Evolutionary conservation across 2,888 invertebrate genomes (phyloP).

Genomic region (Chorisops tibialis): DNA sequence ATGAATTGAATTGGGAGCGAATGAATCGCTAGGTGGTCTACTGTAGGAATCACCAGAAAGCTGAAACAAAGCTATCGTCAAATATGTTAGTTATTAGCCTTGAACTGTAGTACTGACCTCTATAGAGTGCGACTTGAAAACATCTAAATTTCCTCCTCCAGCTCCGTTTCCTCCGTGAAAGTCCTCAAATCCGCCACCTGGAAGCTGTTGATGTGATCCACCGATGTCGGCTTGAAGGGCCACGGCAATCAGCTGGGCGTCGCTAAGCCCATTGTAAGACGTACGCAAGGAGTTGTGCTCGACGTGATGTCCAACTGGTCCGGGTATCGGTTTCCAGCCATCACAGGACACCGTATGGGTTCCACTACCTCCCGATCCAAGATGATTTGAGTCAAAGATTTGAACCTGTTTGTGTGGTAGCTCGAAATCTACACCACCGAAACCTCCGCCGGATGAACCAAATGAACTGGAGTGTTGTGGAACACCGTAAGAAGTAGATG

Average conservation of each 20-base stretch:
- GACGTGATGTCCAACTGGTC: slow-evolving; percentile 51
- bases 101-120: slow-evolving; percentile 36
- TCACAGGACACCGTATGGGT: slow-evolving; percentile 59
- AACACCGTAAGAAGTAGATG: slow-evolving; percentile 26
- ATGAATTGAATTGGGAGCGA: slow-evolving; percentile 46
- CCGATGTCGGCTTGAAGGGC: slow-evolving; percentile 43
- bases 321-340: slow-evolving; percentile 83
- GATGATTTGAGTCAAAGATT: slow-evolving; percentile 42
- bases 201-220: slow-evolving; percentile 34
- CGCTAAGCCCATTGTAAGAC: slow-evolving; percentile 42
- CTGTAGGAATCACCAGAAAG: slow-evolving; percentile 46
- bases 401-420: slow-evolving; percentile 16
- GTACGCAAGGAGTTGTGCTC: slow-evolving; percentile 30
- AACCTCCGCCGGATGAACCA: neutral
- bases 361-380: slow-evolving; percentile 43
- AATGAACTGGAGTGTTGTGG: neutral
- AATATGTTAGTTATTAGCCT: neutral
- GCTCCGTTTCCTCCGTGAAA: slow-evolving; percentile 36
- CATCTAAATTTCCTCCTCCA: slow-evolving; percentile 28
- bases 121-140: slow-evolving; percentile 29
- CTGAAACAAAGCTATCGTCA: slow-evolving; percentile 39
- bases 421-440: neutral
- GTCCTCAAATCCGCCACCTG: slow-evolving; percentile 37
- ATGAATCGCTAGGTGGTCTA: slow-evolving; percentile 53
- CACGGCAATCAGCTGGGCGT: slow-evolving; percentile 48